Conservation (phyloP, 2,113 vertebrate genomes). For the Hippocampus guttulatus region DNA sequence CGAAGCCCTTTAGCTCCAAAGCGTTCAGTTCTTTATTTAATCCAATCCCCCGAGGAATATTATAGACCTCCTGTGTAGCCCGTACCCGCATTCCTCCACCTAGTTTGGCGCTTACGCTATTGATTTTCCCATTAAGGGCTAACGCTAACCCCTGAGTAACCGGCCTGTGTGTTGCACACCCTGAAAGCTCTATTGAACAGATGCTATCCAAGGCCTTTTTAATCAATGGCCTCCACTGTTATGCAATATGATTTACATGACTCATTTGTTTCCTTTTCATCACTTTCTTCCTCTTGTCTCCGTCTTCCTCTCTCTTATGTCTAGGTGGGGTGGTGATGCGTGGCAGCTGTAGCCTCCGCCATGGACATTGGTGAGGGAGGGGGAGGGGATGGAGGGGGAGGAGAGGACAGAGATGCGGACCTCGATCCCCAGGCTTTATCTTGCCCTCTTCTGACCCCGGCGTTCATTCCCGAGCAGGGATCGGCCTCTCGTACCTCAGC, state of each 20-base stretch:
- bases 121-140: conserved; percentile 74
- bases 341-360: conserved; percentile 83
- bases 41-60: conserved; percentile 69
- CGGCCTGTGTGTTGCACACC: conserved; percentile 57
- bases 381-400: conserved; percentile 72
- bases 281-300: conserved; percentile 25
- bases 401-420: conserved; percentile 70
- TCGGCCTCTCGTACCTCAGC: conserved; percentile 82
- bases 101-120: conserved; percentile 68
- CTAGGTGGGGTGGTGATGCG: conserved; percentile 86
- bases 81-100: conserved; percentile 69
- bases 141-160: conserved; percentile 69
- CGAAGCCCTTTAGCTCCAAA: conserved; percentile 64
- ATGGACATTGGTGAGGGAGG: conserved; percentile 82
- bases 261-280: conserved; percentile 45
- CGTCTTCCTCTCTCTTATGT: conserved; percentile 40
- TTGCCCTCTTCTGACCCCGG: conserved; percentile 82
- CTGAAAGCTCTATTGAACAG: conserved; percentile 65
- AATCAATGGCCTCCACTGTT: conserved; percentile 65
- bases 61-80: conserved; percentile 66
- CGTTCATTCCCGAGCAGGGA: conserved; percentile 81
- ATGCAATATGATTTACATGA: conserved; percentile 69
- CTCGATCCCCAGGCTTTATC: conserved; percentile 66
- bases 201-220: conserved; percentile 61
- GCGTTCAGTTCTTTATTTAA: conserved; percentile 69